A percentile compares a stretch with the other conserved stretches of the same genome.
These are phyloP conservation scores for Anabas testudineus DNA, from an alignment of 2,797 vertebrate genomes.

Conservation along the genomic window DNA sequence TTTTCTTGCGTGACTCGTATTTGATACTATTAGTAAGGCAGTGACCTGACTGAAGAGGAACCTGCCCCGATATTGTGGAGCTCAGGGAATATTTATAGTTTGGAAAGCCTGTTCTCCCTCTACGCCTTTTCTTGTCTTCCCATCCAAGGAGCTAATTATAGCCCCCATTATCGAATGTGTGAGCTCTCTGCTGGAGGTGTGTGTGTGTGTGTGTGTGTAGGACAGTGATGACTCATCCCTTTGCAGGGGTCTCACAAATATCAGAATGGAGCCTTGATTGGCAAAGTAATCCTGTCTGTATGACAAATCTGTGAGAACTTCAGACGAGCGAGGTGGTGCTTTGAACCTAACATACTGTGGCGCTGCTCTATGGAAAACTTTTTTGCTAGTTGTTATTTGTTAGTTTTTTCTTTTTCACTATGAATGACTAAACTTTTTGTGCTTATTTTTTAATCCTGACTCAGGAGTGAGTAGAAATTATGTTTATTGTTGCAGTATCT, in stretches of 20 bases:
- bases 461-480: too few relatives aligned
- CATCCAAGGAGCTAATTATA: slow-evolving; percentile 62
- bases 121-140: slow-evolving; percentile 10
- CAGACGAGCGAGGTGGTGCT: too few relatives aligned
- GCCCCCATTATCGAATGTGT: slow-evolving; percentile 41
- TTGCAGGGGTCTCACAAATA: slow-evolving; percentile 14
- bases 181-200: slow-evolving; percentile 13
- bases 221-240: slow-evolving; percentile 47
- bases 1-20: not conserved
- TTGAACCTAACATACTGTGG: too few relatives aligned
- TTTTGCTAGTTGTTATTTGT: too few relatives aligned
- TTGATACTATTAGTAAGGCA: slow-evolving; percentile 20
- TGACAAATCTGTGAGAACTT: too few relatives aligned
- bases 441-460: too few relatives aligned
- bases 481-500: too few relatives aligned
- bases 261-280: slow-evolving; percentile 28
- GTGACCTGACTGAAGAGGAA: slow-evolving; percentile 23
- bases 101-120: slow-evolving; percentile 15
- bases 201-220: slow-evolving; percentile 6
- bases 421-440: too few relatives aligned
- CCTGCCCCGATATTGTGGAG: not conserved
- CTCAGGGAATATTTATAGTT: slow-evolving; percentile 29
- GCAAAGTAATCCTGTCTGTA: too few relatives aligned
- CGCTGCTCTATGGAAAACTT: too few relatives aligned
- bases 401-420: too few relatives aligned